phyloP scores from a whole-genome alignment of 2,888 invertebrate species.

The Heterodera filipjevi region DNA sequence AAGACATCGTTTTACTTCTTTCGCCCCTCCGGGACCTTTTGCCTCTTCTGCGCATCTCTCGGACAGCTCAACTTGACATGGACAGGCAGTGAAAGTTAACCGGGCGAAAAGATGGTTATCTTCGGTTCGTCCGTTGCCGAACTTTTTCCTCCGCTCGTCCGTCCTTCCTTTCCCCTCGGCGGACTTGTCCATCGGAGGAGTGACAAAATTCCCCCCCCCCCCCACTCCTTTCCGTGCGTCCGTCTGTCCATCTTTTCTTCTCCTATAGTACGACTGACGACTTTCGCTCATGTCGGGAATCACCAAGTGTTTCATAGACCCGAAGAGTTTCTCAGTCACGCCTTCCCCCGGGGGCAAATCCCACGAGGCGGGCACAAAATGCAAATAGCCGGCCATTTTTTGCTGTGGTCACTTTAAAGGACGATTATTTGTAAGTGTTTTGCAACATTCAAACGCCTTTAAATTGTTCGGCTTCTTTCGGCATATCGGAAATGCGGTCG shows the following conservation, averaged over 20 bases:
- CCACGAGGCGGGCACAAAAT: neutral
- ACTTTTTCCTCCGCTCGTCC: neutral
- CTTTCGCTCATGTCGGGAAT: neutral
- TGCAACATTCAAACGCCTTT: neutral
- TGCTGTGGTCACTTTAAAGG: neutral
- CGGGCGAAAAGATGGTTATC: conserved; percentile 14
- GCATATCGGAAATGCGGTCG: conserved; percentile 36
- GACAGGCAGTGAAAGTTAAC: conserved; percentile 12
- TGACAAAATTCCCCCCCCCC: neutral
- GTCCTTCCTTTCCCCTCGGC: neutral
- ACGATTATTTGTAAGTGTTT: conserved; percentile 2
- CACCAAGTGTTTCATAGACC: neutral
- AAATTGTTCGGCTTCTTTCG: conserved; percentile 11
- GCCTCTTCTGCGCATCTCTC: neutral
- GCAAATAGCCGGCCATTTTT: neutral
- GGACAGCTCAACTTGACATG: conserved; percentile 2
- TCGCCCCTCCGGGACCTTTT: neutral
- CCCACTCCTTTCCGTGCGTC: too few relatives aligned
- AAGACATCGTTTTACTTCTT: neutral
- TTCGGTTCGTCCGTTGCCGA: neutral
- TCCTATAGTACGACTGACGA: neutral
- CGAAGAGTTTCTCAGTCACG: neutral
- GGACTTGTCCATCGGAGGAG: conserved; percentile 4
- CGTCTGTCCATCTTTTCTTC: neutral
- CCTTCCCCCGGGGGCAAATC: conserved; percentile 6